Base-by-base conservation (phyloP, 2,797 vertebrate genomes). In the Bryconaethiops microstoma region DNA sequence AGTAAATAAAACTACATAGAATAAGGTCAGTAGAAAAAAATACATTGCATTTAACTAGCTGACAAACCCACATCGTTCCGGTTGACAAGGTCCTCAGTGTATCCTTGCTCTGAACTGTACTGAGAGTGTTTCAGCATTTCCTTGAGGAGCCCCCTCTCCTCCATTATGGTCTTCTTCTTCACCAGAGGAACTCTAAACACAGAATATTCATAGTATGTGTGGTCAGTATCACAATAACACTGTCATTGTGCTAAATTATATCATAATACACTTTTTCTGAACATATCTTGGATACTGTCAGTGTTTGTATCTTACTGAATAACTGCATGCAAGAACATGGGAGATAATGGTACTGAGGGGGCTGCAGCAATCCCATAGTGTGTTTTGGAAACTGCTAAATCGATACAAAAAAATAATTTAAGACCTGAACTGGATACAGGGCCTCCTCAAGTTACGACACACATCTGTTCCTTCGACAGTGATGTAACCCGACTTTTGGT, bases 31-130 rank as follows among this genome's bases (percentile, higher is more conserved):
- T 70, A 54, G 6, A 71, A 68, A 4, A n/a, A 6, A 21, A 48
- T 45, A 1, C 19, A 13, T 64, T 2, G 45, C 40, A 55, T 50
- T 72, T 48, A 13, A 60, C 5, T 25, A 70, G 0, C 29, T 63
- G 4, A 25, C 4, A n/a, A 39, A 69, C 78, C 73, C 73, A 84
- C 82, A n/a, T 87, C 80, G 21, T 86, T 0, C 55, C 81, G 80
- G 48, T 87, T 87, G 68, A 77, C 19, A 17, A 87, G 82, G 7
- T 59, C 40, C 74, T 86, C 84, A 17, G 19, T 21, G 64, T 84
- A 87, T 48, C 72, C 71, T 57, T 79, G 71, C 23, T 63, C 73
- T 50, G 67, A 68, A 14, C 70, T 86, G 69, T 60, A 82, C 57
- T 85, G 86, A 19, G 63, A 21, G 19, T 35, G 42, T 54, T 70